These are phyloP conservation scores for Deroptyus accipitrinus DNA, from an alignment of 2,113 vertebrate genomes.

Conservation along the genomic window DNA sequence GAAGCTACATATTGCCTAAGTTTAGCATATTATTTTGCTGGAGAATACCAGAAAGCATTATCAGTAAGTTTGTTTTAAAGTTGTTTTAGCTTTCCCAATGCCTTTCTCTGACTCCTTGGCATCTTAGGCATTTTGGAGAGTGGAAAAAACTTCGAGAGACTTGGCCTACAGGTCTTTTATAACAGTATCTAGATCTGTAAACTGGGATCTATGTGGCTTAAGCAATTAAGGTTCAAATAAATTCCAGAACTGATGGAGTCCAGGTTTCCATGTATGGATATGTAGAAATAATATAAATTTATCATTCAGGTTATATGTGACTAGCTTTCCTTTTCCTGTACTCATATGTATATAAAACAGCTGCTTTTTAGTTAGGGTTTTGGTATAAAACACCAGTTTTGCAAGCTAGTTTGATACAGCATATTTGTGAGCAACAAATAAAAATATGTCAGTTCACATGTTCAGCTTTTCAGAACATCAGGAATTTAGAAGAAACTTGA, in stretches of 20 bases:
- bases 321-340: background rate
- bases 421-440: background rate
- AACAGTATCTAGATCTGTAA: background rate
- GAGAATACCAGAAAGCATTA: conserved; percentile 72
- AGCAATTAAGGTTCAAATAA: background rate
- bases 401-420: background rate
- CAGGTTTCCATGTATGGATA: background rate
- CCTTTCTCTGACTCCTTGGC: background rate
- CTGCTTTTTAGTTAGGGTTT: background rate
- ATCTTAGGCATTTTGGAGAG: background rate
- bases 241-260: background rate
- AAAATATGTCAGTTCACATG: background rate
- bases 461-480: background rate
- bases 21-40: conserved; percentile 73
- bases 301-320: background rate
- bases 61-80: conserved; percentile 68
- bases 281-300: background rate
- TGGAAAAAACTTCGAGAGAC: background rate
- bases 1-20: conserved; percentile 80
- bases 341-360: background rate
- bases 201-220: background rate
- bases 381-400: background rate
- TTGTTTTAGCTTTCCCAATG: background rate
- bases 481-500: background rate
- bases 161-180: background rate